A percentile compares a stretch with the other conserved stretches of the same genome.
These are phyloP conservation scores for Synergus gifuensis DNA, from an alignment of 2,888 invertebrate genomes.

Conservation along the genomic window DNA sequence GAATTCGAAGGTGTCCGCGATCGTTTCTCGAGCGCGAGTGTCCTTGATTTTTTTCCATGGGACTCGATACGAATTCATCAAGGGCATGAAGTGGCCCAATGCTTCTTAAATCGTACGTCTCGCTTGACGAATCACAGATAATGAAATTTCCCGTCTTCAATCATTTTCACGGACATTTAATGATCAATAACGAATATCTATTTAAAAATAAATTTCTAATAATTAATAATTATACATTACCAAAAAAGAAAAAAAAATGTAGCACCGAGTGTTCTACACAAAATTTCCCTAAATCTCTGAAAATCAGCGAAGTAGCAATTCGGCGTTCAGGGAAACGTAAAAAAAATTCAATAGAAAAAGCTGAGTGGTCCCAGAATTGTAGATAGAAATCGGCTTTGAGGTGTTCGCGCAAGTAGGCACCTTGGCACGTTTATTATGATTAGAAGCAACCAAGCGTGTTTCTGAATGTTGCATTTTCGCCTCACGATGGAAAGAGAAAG, in stretches of 20 bases:
- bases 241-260: no score
- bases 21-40: background rate
- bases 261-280: no score
- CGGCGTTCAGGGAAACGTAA: background rate
- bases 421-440: slow-evolving; percentile 77
- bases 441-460: slow-evolving; percentile 75
- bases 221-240: no score
- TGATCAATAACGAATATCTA: no score
- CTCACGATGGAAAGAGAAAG: slow-evolving; percentile 49
- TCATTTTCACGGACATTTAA: background rate
- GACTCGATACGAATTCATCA: slow-evolving; percentile 21
- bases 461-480: slow-evolving; percentile 56
- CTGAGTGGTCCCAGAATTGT: slow-evolving; percentile 43
- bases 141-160: background rate
- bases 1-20: background rate
- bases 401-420: slow-evolving; percentile 71
- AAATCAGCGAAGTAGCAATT: background rate
- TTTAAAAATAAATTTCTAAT: no score
- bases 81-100: slow-evolving; percentile 12
- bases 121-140: background rate
- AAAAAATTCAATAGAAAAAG: slow-evolving; percentile 43
- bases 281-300: background rate
- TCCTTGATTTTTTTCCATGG: slow-evolving; percentile 5
- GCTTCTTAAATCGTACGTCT: slow-evolving; percentile 4
- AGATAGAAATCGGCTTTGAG: slow-evolving; percentile 73